A percentile compares a stretch with the other conserved stretches of the same genome.
These are phyloP conservation scores for Petrolisthes manimaculis DNA, from an alignment of 2,888 invertebrate genomes.

Conservation along the genomic window DNA sequence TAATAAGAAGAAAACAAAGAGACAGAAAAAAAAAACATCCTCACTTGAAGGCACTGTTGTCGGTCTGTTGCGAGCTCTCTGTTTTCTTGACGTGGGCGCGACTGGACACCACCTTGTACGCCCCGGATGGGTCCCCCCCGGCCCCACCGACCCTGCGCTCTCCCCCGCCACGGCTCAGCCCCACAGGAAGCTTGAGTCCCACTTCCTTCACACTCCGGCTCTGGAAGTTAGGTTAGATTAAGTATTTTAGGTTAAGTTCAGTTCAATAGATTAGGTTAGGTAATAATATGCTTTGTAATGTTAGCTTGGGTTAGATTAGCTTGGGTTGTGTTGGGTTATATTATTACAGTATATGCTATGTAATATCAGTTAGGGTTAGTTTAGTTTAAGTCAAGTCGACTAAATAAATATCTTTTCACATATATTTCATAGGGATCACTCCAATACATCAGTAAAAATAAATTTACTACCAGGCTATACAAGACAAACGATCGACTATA, in stretches of 20 bases:
- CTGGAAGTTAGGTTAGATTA: slow-evolving; percentile 30
- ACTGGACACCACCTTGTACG: slow-evolving; percentile 67
- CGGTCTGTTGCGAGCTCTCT: slow-evolving; percentile 74
- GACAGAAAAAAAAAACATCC: slow-evolving; percentile 24
- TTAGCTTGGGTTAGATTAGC: too few relatives aligned
- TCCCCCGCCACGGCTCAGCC: slow-evolving; percentile 57
- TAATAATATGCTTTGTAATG: too few relatives aligned
- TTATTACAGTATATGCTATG: too few relatives aligned
- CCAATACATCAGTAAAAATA: too few relatives aligned
- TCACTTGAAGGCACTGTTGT: slow-evolving; percentile 72
- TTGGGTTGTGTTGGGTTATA: too few relatives aligned
- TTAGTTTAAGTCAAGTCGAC: too few relatives aligned
- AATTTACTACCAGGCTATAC: too few relatives aligned
- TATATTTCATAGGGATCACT: too few relatives aligned
- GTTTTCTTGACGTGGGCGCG: slow-evolving; percentile 70
- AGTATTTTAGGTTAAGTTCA: neutral
- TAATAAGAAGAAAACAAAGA: neutral
- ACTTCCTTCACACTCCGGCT: slow-evolving; percentile 62
- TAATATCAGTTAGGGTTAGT: too few relatives aligned
- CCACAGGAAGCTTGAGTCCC: slow-evolving; percentile 64
- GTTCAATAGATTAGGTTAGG: too few relatives aligned
- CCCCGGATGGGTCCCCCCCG: slow-evolving; percentile 62
- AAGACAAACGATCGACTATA: too few relatives aligned
- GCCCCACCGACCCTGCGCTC: slow-evolving; percentile 54
- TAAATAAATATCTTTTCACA: too few relatives aligned